These are phyloP conservation scores for Esox lucius DNA, from an alignment of 2,797 vertebrate genomes.

Conservation along the genomic window DNA sequence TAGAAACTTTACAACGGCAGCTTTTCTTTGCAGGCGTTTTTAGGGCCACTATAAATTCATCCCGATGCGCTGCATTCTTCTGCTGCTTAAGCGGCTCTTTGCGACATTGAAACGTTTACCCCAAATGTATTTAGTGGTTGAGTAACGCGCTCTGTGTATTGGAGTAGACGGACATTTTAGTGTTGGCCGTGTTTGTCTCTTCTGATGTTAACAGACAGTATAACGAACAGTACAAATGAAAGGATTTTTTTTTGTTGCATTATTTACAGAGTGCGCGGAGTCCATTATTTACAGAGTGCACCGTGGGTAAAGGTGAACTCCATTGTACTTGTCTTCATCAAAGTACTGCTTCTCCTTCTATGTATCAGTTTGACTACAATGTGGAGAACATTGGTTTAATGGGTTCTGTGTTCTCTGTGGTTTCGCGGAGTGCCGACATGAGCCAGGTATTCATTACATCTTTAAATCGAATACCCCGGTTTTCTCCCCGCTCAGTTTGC, in stretches of 20 bases:
- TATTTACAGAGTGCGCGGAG: too few species aligned
- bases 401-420: background rate
- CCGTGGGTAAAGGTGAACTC: background rate
- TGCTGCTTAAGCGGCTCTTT: slow-evolving; percentile 65
- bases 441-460: too few species aligned
- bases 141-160: slow-evolving; percentile 60
- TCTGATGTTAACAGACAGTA: slow-evolving; percentile 52
- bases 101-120: slow-evolving; percentile 61
- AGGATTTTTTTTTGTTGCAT: background rate
- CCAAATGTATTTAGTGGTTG: slow-evolving; percentile 69
- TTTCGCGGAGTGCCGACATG: background rate
- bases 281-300: background rate
- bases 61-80: slow-evolving; percentile 66
- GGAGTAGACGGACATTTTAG: slow-evolving; percentile 48
- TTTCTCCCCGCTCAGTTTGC: too few species aligned
- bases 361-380: background rate
- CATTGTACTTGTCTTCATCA: background rate
- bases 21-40: slow-evolving; percentile 63
- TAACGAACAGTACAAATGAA: slow-evolving; percentile 22
- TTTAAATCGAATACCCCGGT: too few species aligned
- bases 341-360: background rate
- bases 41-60: slow-evolving; percentile 69
- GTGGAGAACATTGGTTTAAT: background rate
- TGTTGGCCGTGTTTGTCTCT: slow-evolving; percentile 55
- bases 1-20: slow-evolving; percentile 61